Percentiles rank a stretch among this genome's conserved stretches.
phyloP scores from a whole-genome alignment of 2,113 vertebrate genomes.

The Sinocyclocheilus anophthalmus region DNA sequence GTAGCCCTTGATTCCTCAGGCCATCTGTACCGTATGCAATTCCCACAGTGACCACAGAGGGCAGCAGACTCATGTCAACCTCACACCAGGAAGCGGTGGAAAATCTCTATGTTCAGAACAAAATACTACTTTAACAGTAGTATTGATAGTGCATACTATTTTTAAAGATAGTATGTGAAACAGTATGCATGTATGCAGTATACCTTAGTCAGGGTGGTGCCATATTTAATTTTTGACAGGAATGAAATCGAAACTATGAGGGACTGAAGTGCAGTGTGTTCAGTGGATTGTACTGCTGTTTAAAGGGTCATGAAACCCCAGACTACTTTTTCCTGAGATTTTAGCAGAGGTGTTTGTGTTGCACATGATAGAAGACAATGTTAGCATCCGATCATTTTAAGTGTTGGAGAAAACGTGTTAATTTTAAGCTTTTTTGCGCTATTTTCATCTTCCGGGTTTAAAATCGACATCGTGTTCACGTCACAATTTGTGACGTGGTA shows the following conservation, averaged over 20 bases:
- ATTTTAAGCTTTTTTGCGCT: too few species aligned
- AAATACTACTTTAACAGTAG: not conserved
- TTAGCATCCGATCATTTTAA: too few species aligned
- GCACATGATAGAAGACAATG: too few species aligned
- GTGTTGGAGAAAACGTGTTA: too few species aligned
- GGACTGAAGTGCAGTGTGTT: not conserved
- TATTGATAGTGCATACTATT: not conserved
- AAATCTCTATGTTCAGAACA: not conserved
- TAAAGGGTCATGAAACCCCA: too few species aligned
- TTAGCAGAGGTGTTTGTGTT: too few species aligned
- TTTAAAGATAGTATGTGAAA: not conserved
- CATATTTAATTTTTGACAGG: not conserved
- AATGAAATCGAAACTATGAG: not conserved
- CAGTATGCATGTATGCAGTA: not conserved
- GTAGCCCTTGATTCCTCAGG: conserved; percentile 61
- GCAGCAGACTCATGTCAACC: conserved; percentile 1
- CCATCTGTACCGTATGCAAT: conserved; percentile 69
- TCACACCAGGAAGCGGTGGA: conserved; percentile 1
- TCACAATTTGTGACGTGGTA: too few species aligned
- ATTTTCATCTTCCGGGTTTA: too few species aligned
- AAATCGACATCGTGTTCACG: too few species aligned
- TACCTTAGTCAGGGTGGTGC: not conserved
- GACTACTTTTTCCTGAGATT: too few species aligned
- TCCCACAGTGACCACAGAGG: conserved; percentile 56
- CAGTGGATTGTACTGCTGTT: too few species aligned